Percentiles rank a stretch among this genome's conserved stretches.
Evolutionary conservation across 2,797 vertebrate species (phyloP).

Genomic region (Linurgus olivaceus): DNA sequence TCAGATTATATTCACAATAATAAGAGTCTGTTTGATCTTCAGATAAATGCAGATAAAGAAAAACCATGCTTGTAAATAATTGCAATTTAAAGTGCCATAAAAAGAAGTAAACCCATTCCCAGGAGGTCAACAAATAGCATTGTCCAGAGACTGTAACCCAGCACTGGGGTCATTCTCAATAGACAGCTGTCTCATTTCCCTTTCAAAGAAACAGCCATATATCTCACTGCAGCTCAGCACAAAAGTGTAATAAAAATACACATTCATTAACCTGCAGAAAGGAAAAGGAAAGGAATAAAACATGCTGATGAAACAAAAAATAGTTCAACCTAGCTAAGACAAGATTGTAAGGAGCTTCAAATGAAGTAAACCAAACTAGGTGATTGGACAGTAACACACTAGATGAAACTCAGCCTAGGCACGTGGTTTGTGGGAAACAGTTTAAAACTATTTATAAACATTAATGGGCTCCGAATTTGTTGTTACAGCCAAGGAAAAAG

Average conservation of each 20-base stretch:
- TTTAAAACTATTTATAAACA: slow-evolving; percentile 12
- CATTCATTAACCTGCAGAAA: slow-evolving; percentile 38
- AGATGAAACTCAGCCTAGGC: not conserved
- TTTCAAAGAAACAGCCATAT: not conserved
- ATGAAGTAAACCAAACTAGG: not conserved
- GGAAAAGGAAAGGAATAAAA: not conserved
- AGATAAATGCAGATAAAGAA: slow-evolving; percentile 11
- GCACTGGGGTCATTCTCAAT: not conserved
- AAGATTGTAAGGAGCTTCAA: not conserved
- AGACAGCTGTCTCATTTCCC: slow-evolving; percentile 30
- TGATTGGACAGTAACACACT: not conserved
- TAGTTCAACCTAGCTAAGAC: not conserved
- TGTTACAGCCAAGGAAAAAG: not conserved
- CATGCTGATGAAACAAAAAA: slow-evolving; percentile 5
- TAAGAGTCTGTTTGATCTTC: not conserved
- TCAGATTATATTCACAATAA: not conserved
- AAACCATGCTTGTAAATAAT: not conserved
- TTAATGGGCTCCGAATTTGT: not conserved
- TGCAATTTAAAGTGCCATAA: slow-evolving; percentile 37
- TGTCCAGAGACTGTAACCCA: not conserved
- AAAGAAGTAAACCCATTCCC: slow-evolving; percentile 16
- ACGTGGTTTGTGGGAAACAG: not conserved
- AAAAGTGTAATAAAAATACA: slow-evolving; percentile 17
- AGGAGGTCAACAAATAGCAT: not conserved
- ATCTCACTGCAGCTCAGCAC: not conserved